Conservation (phyloP, 2,797 vertebrate genomes). For the Acipenser ruthenus region DNA sequence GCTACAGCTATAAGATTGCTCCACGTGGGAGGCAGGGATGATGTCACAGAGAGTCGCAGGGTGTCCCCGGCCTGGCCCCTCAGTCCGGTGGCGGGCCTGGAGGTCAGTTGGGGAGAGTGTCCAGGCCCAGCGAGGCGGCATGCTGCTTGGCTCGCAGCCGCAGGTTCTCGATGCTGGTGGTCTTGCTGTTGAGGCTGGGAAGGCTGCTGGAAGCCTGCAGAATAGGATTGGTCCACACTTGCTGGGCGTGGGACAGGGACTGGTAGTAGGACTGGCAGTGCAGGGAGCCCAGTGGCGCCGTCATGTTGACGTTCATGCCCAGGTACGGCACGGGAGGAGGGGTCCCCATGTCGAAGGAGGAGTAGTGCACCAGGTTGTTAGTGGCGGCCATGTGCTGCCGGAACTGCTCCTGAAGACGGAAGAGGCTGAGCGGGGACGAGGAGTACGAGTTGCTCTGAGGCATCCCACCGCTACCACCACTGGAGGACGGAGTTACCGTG, state of each 20-base stretch:
- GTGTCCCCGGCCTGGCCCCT: constrained; percentile 21
- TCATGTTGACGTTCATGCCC: constrained; percentile 92
- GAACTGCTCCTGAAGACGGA: constrained; percentile 98
- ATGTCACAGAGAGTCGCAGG: constrained; percentile 1
- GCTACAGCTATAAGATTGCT: too few relatives aligned
- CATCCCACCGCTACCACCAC: constrained; percentile 57
- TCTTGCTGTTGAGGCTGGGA: constrained; percentile 95
- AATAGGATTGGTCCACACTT: constrained; percentile 88
- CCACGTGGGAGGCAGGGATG: too few relatives aligned
- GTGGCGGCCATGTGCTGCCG: constrained; percentile 98
- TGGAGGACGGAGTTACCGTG: constrained; percentile 66
- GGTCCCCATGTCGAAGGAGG: constrained; percentile 86
- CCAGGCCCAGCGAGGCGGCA: constrained; percentile 86
- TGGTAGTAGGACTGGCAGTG: constrained; percentile 98
- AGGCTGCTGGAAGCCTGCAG: constrained; percentile 67
- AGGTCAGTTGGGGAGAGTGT: constrained; percentile 87
- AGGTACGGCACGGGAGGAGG: constrained; percentile 84
- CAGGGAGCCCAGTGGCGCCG: constrained; percentile 78
- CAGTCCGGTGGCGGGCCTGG: neutral
- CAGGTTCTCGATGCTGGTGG: constrained; percentile 95
- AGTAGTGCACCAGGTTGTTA: constrained; percentile 95
- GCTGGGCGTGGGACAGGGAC: constrained; percentile 88
- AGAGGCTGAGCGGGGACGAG: constrained; percentile 93
- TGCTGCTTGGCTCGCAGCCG: constrained; percentile 95
- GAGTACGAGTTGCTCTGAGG: constrained; percentile 84